phyloP scores from a whole-genome alignment of 92 coral and sea anemone species.

The Montipora capitata region DNA sequence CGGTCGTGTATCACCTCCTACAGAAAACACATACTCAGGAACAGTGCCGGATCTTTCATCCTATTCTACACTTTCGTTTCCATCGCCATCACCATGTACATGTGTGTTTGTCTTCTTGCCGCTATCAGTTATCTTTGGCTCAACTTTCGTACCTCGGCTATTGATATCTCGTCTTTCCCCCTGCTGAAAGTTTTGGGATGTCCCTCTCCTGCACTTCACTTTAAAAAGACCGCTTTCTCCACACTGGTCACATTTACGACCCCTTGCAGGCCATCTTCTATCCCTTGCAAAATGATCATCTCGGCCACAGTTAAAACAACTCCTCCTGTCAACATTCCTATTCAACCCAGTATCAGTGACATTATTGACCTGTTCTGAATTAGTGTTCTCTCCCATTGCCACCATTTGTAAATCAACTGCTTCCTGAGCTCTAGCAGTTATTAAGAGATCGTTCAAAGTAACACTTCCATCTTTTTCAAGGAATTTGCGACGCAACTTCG shows the following conservation, averaged over 20 bases:
- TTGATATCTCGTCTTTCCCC: neutral
- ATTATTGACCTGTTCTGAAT: neutral
- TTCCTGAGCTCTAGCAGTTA: constrained; percentile 50
- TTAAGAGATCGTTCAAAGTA: constrained; percentile 27
- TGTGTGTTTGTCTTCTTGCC: constrained; percentile 24
- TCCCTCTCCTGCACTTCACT: constrained; percentile 14
- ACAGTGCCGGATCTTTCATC: neutral
- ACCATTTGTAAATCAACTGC: constrained; percentile 37
- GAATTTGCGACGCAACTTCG: constrained; percentile 18
- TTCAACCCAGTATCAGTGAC: constrained; percentile 7
- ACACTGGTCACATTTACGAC: constrained; percentile 24
- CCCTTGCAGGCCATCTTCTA: constrained; percentile 10
- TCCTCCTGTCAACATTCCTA: constrained; percentile 16
- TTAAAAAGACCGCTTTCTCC: constrained; percentile 29
- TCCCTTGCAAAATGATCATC: constrained; percentile 50
- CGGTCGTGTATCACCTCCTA: constrained; percentile 19
- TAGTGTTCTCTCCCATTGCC: constrained; percentile 36
- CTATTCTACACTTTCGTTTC: neutral
- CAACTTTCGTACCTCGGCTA: neutral
- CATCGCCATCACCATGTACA: neutral
- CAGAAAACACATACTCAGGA: constrained; percentile 32
- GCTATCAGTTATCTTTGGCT: neutral
- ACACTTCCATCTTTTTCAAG: constrained; percentile 45
- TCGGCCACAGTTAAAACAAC: constrained; percentile 29
- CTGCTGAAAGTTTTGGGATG: neutral